Percentiles rank a stretch among this genome's conserved stretches.
Conservation (phyloP, 2,113 vertebrate species). For the Polyodon spathula region DNA sequence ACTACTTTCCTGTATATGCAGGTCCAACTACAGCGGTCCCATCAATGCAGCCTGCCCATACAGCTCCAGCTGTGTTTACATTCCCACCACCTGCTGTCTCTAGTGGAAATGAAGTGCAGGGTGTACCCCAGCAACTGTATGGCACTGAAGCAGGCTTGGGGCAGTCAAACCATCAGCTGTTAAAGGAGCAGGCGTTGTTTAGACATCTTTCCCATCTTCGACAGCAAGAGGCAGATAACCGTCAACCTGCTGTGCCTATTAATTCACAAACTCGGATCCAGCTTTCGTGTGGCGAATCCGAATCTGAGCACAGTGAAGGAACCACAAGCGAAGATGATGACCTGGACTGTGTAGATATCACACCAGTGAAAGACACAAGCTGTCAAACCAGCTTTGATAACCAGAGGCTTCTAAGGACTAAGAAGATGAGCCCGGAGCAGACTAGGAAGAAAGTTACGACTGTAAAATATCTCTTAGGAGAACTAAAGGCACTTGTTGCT, state of each 20-base stretch:
- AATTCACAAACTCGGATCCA: slow-evolving; percentile 5
- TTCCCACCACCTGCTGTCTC: slow-evolving; percentile 9
- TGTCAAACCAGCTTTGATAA: slow-evolving; percentile 38
- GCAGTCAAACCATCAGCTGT: slow-evolving; percentile 22
- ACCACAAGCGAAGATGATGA: slow-evolving; percentile 41
- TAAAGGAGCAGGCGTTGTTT: slow-evolving; percentile 44
- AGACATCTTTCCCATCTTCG: slow-evolving; percentile 40
- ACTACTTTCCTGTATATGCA: slow-evolving; percentile 10
- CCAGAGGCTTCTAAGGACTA: slow-evolving; percentile 32
- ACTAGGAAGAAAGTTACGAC: slow-evolving; percentile 48
- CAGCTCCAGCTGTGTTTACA: slow-evolving; percentile 17
- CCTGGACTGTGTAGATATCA: slow-evolving; percentile 29
- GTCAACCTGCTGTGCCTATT: slow-evolving; percentile 14
- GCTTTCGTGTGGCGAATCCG: slow-evolving; percentile 25
- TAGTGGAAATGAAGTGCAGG: slow-evolving; percentile 15
- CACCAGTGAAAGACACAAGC: slow-evolving; percentile 52
- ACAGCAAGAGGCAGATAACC: slow-evolving; percentile 23
- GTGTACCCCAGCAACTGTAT: slow-evolving; percentile 14
- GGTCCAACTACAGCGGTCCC: neutral
- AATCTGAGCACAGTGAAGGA: slow-evolving; percentile 34
- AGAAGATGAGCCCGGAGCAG: slow-evolving; percentile 41
- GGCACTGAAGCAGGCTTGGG: slow-evolving; percentile 25
- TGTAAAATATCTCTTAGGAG: slow-evolving; percentile 60
- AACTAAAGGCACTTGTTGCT: slow-evolving; percentile 65
- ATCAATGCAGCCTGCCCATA: slow-evolving; percentile 13